Evolutionary conservation across 1,140 invertebrate genomes (phyloP).

Genomic region (Drosophila prosaltans): DNA sequence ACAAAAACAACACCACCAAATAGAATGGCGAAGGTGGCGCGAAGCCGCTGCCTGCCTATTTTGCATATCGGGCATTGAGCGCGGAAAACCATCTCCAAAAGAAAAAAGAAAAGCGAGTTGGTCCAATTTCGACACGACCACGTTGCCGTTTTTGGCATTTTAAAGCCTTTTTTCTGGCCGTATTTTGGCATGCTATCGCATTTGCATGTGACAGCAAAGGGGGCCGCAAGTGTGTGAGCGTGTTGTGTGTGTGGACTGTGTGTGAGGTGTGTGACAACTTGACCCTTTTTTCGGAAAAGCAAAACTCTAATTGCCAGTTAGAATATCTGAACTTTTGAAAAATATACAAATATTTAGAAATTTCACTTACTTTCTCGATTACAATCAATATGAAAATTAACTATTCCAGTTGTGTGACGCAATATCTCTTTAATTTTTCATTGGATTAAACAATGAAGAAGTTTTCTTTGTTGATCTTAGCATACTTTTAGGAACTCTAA

Average conservation of each 20-base stretch:
- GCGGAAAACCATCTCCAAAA: conserved; percentile 4
- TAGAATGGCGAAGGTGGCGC: background rate
- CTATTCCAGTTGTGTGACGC: too few species aligned
- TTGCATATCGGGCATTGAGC: conserved; percentile 54
- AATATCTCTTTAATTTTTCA: too few species aligned
- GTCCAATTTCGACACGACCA: conserved; percentile 59
- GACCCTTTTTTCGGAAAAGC: background rate
- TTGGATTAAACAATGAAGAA: too few species aligned
- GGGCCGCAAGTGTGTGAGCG: conserved; percentile 3
- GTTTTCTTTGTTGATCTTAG: background rate
- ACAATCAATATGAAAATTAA: too few species aligned
- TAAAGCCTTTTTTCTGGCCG: conserved; percentile 25
- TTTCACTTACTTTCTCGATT: background rate
- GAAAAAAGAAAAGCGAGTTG: conserved; percentile 30
- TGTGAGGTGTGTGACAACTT: background rate
- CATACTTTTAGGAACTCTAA: too few species aligned
- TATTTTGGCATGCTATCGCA: conserved; percentile 30
- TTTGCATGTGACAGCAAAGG: conserved; percentile 43
- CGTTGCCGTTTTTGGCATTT: conserved; percentile 52
- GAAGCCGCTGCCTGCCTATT: conserved; percentile 36
- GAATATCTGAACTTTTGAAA: background rate
- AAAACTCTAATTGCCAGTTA: background rate
- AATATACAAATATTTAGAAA: background rate
- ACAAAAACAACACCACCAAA: conserved; percentile 36
- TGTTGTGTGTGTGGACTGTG: background rate